Percentiles rank a stretch among this genome's conserved stretches.
Evolutionary conservation across 2,888 invertebrate genomes (phyloP).

Genomic region (Zaprionus bogoriensis): DNA sequence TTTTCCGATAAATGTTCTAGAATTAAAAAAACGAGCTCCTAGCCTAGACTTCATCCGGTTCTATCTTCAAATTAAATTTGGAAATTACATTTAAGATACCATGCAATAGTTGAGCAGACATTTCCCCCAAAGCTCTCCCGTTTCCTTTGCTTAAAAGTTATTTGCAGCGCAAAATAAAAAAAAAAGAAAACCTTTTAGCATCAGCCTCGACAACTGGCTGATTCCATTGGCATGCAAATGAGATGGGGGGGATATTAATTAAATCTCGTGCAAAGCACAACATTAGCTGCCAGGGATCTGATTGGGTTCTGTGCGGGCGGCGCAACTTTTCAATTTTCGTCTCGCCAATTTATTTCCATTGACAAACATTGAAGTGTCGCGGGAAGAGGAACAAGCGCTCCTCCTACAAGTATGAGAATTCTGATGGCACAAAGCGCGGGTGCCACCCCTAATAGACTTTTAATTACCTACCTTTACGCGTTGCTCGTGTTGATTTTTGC

Average conservation of each 20-base stretch:
- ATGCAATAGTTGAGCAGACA: too few species aligned
- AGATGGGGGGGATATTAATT: constrained; percentile 34
- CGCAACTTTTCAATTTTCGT: constrained; percentile 46
- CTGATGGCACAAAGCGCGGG: constrained; percentile 8
- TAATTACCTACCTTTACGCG: constrained; percentile 61
- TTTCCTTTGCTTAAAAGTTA: neutral
- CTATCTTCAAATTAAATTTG: too few species aligned
- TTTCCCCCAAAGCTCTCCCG: too few species aligned
- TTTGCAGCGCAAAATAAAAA: neutral
- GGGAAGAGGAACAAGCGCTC: neutral
- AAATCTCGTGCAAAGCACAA: constrained; percentile 31
- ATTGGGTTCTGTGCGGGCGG: constrained; percentile 18
- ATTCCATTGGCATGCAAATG: constrained; percentile 34
- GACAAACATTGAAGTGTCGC: constrained; percentile 44
- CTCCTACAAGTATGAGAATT: constrained; percentile 5
- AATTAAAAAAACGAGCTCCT: too few species aligned
- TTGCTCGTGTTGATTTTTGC: constrained; percentile 59
- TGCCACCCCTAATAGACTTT: constrained; percentile 58
- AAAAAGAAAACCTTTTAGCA: constrained; percentile 12
- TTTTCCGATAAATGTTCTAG: too few species aligned
- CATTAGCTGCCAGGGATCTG: constrained; percentile 30
- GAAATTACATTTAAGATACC: too few species aligned
- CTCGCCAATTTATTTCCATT: constrained; percentile 49
- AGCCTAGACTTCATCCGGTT: too few species aligned
- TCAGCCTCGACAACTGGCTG: neutral